Evolutionary conservation across 2,113 vertebrate species (phyloP).

Genomic region (Corythornis cristatus): DNA sequence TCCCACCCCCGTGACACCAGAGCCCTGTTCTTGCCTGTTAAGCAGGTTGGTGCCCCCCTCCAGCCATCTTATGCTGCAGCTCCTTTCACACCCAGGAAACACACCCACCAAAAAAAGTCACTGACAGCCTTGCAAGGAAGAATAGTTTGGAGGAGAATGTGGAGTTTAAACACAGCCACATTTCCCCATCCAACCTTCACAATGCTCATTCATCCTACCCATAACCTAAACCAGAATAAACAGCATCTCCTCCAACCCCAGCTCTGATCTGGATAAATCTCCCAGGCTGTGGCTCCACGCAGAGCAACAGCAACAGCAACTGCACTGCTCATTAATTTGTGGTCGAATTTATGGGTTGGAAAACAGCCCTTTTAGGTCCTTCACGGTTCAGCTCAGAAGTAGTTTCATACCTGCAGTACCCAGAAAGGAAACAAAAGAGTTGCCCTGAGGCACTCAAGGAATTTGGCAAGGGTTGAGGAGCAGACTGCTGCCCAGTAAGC

Average conservation of each 20-base stretch:
- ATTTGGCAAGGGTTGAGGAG: neutral
- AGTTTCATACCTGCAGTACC: slow-evolving; percentile 15
- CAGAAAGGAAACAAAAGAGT: neutral
- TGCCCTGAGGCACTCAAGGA: neutral
- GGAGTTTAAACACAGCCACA: neutral
- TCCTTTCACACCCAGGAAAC: neutral
- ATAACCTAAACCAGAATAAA: neutral
- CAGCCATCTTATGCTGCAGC: neutral
- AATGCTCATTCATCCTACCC: neutral
- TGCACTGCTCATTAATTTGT: neutral
- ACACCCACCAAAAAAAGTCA: neutral
- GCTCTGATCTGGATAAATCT: neutral
- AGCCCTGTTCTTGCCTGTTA: neutral
- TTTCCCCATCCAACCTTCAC: neutral
- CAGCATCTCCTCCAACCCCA: neutral
- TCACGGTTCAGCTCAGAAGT: slow-evolving; percentile 31
- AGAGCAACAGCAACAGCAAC: neutral
- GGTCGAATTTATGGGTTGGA: slow-evolving; percentile 7
- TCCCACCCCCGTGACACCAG: rapidly evolving
- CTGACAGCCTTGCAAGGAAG: neutral
- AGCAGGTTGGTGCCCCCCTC: neutral
- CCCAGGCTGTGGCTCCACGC: neutral
- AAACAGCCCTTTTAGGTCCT: slow-evolving; percentile 52
- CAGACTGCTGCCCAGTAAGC: neutral
- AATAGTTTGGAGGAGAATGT: neutral